A percentile compares a stretch with the other conserved stretches of the same genome.
phyloP scores from a whole-genome alignment of 2,113 vertebrate genomes.

The Daboia siamensis region DNA sequence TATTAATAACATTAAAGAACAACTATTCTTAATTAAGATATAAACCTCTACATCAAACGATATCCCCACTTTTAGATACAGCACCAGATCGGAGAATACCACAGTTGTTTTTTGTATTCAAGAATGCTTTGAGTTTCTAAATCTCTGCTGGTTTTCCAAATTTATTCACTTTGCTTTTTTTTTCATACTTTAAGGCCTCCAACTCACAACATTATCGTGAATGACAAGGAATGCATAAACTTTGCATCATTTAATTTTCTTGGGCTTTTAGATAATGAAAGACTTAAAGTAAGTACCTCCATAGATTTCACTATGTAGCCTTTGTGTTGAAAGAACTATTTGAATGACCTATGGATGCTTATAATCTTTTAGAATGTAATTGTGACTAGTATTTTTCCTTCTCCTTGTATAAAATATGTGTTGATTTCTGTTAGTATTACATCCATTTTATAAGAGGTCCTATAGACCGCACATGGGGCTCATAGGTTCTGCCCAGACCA shows the following conservation, averaged over 20 bases:
- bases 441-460: neutral
- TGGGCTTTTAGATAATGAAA: slow-evolving; percentile 86
- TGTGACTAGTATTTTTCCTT: neutral
- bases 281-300: slow-evolving; percentile 83
- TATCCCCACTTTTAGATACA: neutral
- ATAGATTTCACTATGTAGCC: neutral
- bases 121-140: neutral
- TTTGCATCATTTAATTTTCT: slow-evolving; percentile 97
- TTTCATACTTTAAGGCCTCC: slow-evolving; percentile 78
- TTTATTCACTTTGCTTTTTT: slow-evolving; percentile 2
- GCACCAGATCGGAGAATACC: neutral
- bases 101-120: neutral
- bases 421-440: neutral
- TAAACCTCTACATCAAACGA: neutral
- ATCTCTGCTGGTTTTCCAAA: neutral
- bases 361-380: neutral
- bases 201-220: slow-evolving; percentile 87
- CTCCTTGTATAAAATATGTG: neutral
- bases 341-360: neutral
- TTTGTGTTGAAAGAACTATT: neutral
- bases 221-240: slow-evolving; percentile 91
- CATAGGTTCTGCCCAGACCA: neutral
- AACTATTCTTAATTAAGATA: neutral
- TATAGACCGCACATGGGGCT: neutral
- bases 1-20: neutral